Evolutionary conservation across 2,888 invertebrate genomes (phyloP).

Genomic region (Cistogaster globosa): DNA sequence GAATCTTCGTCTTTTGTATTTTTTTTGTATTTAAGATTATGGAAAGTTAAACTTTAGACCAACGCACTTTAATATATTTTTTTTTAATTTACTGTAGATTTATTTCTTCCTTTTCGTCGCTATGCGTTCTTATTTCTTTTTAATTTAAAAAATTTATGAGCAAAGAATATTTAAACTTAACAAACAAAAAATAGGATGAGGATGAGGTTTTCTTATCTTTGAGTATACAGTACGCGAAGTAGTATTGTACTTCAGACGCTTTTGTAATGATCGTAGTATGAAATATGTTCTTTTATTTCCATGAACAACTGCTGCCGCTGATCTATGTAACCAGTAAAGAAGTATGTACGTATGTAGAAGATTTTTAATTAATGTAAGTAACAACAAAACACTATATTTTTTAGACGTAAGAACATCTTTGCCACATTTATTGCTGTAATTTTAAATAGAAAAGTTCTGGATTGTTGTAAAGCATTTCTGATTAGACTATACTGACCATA

Average conservation of each 20-base stretch:
- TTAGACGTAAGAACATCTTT: slow-evolving; percentile 33
- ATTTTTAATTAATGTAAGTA: slow-evolving; percentile 57
- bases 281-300: slow-evolving; percentile 41
- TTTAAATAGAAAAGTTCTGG: slow-evolving; percentile 42
- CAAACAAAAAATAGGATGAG: slow-evolving; percentile 22
- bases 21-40: slow-evolving; percentile 60
- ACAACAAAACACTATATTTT: slow-evolving; percentile 42
- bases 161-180: not conserved
- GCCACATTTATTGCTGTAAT: slow-evolving; percentile 25
- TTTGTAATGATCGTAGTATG: slow-evolving; percentile 61
- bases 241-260: slow-evolving; percentile 19
- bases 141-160: not conserved
- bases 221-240: slow-evolving; percentile 26
- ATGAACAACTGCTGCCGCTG: not conserved
- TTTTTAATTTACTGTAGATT: slow-evolving; percentile 40
- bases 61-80: slow-evolving; percentile 58
- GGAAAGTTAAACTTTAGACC: slow-evolving; percentile 51
- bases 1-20: slow-evolving; percentile 49
- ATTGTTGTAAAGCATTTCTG: slow-evolving; percentile 26
- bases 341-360: slow-evolving; percentile 5
- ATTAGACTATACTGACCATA: slow-evolving; percentile 7
- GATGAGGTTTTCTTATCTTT: slow-evolving; percentile 59
- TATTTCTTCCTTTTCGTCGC: slow-evolving; percentile 17
- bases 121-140: not conserved
- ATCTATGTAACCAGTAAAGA: not conserved